A percentile compares a stretch with the other conserved stretches of the same genome.
Evolutionary conservation across 1,140 invertebrate genomes (phyloP).

Genomic region (Calephelis nemesis): DNA sequence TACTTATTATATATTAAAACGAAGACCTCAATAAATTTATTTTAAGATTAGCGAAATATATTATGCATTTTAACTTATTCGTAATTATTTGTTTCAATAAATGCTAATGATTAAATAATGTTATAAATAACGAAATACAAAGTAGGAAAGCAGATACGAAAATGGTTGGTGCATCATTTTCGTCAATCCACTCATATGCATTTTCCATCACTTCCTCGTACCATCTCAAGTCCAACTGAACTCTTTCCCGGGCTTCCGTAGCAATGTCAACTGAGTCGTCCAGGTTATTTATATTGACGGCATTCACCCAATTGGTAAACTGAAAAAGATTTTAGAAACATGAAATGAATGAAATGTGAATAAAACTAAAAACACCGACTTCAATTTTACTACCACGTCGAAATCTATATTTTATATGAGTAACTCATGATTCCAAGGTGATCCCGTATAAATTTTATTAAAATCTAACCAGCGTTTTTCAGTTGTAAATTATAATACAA

Average conservation of each 20-base stretch:
- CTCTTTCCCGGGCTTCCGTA: constrained; percentile 27
- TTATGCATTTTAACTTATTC: not conserved
- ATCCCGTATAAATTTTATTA: no score
- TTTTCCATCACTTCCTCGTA: constrained; percentile 29
- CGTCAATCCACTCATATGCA: constrained; percentile 66
- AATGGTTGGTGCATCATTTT: constrained; percentile 57
- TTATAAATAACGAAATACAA: constrained; percentile 40
- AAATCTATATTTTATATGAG: no score
- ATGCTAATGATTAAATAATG: constrained; percentile 52
- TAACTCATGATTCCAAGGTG: no score
- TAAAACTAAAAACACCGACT: no score
- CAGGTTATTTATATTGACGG: constrained; percentile 40
- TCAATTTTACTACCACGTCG: no score
- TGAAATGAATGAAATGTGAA: no score
- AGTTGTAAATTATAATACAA: no score
- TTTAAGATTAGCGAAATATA: not conserved
- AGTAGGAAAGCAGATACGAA: constrained; percentile 48
- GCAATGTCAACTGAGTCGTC: constrained; percentile 44
- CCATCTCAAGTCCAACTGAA: constrained; percentile 45
- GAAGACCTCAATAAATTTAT: constrained; percentile 12
- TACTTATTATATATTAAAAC: constrained; percentile 12
- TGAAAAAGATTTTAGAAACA: constrained; percentile 34
- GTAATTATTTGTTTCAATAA: not conserved
- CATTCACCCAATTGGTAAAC: constrained; percentile 53
- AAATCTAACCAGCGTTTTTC: no score